Base-by-base conservation (phyloP, 1,140 invertebrate genomes). In the Temnothorax longispinosus region DNA sequence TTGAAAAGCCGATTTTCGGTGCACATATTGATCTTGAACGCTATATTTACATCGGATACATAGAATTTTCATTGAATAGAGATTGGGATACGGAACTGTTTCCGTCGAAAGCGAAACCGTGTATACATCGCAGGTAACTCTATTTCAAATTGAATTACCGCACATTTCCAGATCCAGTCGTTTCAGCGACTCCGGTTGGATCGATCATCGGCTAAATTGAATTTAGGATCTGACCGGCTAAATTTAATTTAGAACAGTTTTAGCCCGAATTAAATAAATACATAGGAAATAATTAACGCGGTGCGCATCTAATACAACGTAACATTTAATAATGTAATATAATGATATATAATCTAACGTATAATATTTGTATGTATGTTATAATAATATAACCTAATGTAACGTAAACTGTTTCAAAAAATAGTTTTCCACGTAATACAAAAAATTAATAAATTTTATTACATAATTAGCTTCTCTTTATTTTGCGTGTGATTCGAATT, bases 91-190 rank as follows among this genome's bases (percentile, higher is more conserved):
- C 47, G 15, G 8, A 54, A 44, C n/a, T 32, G 18, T 60, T 80
- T 54, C 47, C 56, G 15, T 13, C 58, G 41, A 52, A 41, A 80
- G 44, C 7, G 38, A 74, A 74, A 82, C 27, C 3, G n/a, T 60
- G 2, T 50, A 56, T 69, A 54, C 2, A 65, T 8, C 15, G 18
- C 35, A 13, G 21, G 8, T 52, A 41, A 74, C n/a, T 60, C 52
- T 35, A 21, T 47, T 60, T 47, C 27, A 60, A 74, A 75, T 84
- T 74, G 8, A 32, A 84, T 84, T 75, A 74, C 41, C n/a, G 38
- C 21, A 76, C 44, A 71, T 71, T 35, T 71, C 21, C 32, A 18
- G 27, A 74, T 35, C 41, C n/a, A 38, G 32, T 10, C 67, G 32
- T 84, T 27, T 84, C 15, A 32, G 69, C 7, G 44, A 75, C 3